A percentile compares a stretch with the other conserved stretches of the same genome.
Conservation (phyloP, 92 coral and sea anemone species). For the Phenganax marumi region DNA sequence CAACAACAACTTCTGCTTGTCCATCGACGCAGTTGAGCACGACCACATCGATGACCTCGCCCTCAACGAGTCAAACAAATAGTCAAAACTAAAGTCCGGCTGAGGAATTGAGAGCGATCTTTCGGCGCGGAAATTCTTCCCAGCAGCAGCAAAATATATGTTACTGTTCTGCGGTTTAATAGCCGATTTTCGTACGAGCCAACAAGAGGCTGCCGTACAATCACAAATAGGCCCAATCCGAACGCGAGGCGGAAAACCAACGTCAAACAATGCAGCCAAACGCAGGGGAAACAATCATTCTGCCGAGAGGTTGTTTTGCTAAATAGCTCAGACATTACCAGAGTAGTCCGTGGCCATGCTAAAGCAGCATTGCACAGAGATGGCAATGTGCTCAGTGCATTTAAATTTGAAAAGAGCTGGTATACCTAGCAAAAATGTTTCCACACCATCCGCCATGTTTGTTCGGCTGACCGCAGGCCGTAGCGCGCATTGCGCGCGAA, state of each 20-base stretch:
- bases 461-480: too few relatives aligned
- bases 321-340: conserved; percentile 35
- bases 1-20: too few relatives aligned
- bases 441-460: background rate
- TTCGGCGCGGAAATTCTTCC: conserved; percentile 43
- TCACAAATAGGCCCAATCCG: conserved; percentile 9
- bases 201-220: conserved; percentile 37
- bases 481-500: background rate
- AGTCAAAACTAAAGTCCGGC: conserved; percentile 17
- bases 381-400: conserved; percentile 56
- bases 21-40: too few relatives aligned
- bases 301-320: conserved; percentile 44
- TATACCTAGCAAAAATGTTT: too few relatives aligned
- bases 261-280: conserved; percentile 9
- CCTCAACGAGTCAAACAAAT: background rate
- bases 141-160: conserved; percentile 42
- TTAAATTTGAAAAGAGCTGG: conserved; percentile 51
- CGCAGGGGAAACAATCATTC: conserved; percentile 27
- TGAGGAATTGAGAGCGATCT: conserved; percentile 45
- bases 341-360: conserved; percentile 1
- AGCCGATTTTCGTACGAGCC: conserved; percentile 39
- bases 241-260: conserved; percentile 13
- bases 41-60: background rate
- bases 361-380: conserved; percentile 37
- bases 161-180: conserved; percentile 35